Percentiles rank a stretch among this genome's conserved stretches.
Conservation (phyloP, 2,797 vertebrate genomes). For the Lycodopsis pacificus region DNA sequence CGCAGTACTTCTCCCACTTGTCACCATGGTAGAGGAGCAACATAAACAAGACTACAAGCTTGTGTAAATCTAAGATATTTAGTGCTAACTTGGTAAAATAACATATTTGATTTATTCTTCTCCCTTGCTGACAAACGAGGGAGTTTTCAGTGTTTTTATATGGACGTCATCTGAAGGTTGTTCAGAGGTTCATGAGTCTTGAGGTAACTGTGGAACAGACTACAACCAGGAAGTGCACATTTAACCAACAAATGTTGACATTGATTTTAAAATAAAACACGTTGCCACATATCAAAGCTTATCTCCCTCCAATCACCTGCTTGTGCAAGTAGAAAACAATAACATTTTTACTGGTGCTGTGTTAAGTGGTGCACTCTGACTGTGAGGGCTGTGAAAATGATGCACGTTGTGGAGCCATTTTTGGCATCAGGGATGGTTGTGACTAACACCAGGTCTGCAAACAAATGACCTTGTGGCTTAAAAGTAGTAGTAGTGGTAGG, state of each 20-base stretch:
- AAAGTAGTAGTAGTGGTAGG: too few species aligned
- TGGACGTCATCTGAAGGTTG: neutral
- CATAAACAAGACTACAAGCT: conserved; percentile 4
- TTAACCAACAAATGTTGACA: neutral
- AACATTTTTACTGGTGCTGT: neutral
- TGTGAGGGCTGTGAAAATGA: conserved; percentile 5
- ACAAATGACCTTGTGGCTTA: conserved; percentile 56
- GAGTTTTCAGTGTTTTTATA: neutral
- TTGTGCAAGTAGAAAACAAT: neutral
- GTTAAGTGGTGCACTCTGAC: conserved; percentile 8
- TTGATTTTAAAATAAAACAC: conserved; percentile 5
- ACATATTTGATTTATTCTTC: conserved; percentile 8
- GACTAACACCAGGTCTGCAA: conserved; percentile 28
- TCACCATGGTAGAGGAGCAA: neutral
- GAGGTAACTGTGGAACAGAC: conserved; percentile 1
- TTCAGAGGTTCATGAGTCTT: neutral
- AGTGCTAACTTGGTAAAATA: neutral
- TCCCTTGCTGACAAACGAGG: neutral
- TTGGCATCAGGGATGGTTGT: conserved; percentile 20
- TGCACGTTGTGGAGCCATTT: conserved; percentile 17
- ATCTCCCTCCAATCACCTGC: neutral
- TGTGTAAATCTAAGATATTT: neutral
- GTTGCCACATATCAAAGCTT: neutral
- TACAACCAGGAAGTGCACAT: neutral
- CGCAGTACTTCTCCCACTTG: neutral